Percentiles rank a stretch among this genome's conserved stretches.
These are phyloP conservation scores for Vanacampus margaritifer DNA, from an alignment of 2,113 vertebrate species.

Conservation along the genomic window DNA sequence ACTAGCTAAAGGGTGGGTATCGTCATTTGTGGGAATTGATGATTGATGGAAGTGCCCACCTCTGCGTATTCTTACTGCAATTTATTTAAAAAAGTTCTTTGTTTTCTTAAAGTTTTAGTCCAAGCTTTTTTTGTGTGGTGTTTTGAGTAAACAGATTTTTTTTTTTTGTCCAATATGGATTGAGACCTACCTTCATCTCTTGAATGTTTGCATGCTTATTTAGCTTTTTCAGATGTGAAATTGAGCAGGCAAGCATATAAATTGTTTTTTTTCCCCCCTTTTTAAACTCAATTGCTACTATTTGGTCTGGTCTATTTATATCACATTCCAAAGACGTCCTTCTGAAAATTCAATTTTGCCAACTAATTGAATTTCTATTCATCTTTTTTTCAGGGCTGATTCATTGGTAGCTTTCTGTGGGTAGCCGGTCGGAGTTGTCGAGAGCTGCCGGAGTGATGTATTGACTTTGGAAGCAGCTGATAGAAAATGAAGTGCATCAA, in stretches of 20 bases:
- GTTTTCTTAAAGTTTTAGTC: not conserved
- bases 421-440: not conserved
- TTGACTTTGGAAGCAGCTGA: conserved; percentile 12
- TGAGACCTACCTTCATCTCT: not conserved
- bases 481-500: conserved; percentile 14
- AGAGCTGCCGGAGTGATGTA: conserved; percentile 8
- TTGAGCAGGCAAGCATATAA: not conserved
- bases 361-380: conserved; percentile 3
- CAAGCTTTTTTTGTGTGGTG: not conserved
- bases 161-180: not conserved
- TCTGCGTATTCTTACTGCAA: too few relatives aligned
- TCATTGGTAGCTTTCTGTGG: conserved; percentile 2
- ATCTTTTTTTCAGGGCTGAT: not conserved
- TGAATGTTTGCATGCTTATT: not conserved
- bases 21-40: too few relatives aligned
- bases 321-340: not conserved
- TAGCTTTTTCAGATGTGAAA: not conserved
- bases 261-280: too few relatives aligned
- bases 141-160: not conserved
- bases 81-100: too few relatives aligned
- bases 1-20: too few relatives aligned
- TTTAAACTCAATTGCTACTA: not conserved
- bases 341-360: conserved; percentile 1
- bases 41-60: too few relatives aligned
- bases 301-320: not conserved